Percentiles rank a stretch among this genome's conserved stretches.
These are phyloP conservation scores for Chrysotoxum bicinctum DNA, from an alignment of 2,888 invertebrate species.

Conservation along the genomic window DNA sequence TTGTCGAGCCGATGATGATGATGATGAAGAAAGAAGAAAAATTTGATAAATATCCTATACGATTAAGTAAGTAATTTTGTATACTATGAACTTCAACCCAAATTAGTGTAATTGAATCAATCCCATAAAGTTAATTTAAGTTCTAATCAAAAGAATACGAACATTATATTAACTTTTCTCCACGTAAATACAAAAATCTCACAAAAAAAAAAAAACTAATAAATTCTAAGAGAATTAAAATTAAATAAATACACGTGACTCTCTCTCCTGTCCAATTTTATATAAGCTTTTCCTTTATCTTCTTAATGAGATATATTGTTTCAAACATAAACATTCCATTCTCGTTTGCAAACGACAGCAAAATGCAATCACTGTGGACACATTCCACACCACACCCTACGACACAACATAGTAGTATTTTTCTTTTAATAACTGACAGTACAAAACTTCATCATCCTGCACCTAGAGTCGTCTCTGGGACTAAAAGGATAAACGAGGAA, in stretches of 20 bases:
- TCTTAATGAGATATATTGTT: background rate
- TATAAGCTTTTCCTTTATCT: background rate
- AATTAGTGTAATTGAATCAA: too few relatives aligned
- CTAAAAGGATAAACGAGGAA: background rate
- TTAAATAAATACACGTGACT: background rate
- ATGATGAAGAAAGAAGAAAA: too few relatives aligned
- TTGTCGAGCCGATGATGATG: too few relatives aligned
- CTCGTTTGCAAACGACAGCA: background rate
- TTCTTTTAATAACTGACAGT: background rate
- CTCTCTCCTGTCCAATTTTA: background rate
- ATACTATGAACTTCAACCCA: too few relatives aligned
- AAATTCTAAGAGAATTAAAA: background rate
- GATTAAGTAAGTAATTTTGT: too few relatives aligned
- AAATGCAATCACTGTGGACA: background rate
- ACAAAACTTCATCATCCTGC: background rate
- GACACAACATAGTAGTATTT: background rate
- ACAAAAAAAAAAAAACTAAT: background rate
- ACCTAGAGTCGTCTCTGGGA: background rate
- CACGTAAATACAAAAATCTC: background rate
- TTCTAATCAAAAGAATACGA: background rate
- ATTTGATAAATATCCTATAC: too few relatives aligned
- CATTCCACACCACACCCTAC: background rate
- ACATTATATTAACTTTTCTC: background rate
- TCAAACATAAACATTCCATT: constrained; percentile 7
- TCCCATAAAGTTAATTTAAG: too few relatives aligned